These are phyloP conservation scores for Gobionotothen gibberifrons DNA, from an alignment of 2,797 vertebrate genomes.

Conservation along the genomic window DNA sequence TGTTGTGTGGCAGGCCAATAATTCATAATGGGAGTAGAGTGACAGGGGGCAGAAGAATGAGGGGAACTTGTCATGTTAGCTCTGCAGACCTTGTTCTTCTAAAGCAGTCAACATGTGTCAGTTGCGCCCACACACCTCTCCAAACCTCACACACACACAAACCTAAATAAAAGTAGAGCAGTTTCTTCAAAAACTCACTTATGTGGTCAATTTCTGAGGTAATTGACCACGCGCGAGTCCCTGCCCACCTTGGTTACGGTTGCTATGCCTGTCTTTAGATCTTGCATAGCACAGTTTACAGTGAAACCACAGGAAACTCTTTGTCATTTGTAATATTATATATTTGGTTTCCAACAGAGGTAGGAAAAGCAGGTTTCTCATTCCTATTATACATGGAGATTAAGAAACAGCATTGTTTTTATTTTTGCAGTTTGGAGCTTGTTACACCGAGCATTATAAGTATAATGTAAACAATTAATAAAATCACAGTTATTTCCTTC, in stretches of 20 bases:
- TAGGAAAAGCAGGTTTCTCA: not conserved
- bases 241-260: not conserved
- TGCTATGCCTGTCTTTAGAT: constrained; percentile 11
- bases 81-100: constrained; percentile 55
- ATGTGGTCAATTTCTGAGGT: constrained; percentile 33
- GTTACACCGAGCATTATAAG: not conserved
- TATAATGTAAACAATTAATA: not conserved
- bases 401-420: not conserved
- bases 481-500: not conserved
- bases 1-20: constrained; percentile 56
- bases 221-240: constrained; percentile 40
- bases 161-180: constrained; percentile 18
- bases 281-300: not conserved
- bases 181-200: constrained; percentile 38
- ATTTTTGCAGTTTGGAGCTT: not conserved
- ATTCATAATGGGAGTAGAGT: constrained; percentile 44
- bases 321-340: not conserved
- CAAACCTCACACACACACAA: constrained; percentile 50
- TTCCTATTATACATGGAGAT: not conserved
- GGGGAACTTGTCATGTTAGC: constrained; percentile 36
- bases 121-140: constrained; percentile 58
- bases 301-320: not conserved
- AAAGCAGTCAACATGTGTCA: constrained; percentile 60
- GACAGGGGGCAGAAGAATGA: constrained; percentile 36
- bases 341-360: not conserved